Conservation (phyloP, 1,140 invertebrate genomes). For the Sarcophaga peregrina region DNA sequence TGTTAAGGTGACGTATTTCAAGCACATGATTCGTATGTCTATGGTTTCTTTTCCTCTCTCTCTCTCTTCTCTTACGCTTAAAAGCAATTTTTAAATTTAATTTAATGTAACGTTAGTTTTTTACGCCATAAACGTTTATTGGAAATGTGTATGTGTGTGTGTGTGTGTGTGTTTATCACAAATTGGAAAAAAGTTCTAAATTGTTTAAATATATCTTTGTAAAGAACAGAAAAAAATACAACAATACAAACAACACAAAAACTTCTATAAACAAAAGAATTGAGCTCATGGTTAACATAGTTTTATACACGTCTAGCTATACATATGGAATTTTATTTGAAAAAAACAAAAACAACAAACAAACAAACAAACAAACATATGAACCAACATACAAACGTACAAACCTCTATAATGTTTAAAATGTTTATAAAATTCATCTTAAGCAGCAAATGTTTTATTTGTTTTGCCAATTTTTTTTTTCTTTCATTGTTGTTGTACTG, state of each 20-base stretch:
- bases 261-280: constrained; percentile 34
- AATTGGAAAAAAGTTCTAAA: background rate
- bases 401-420: no score
- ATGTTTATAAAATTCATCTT: constrained; percentile 26
- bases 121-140: background rate
- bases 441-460: constrained; percentile 19
- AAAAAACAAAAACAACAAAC: background rate
- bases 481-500: background rate
- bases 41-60: background rate
- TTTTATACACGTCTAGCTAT: constrained; percentile 1
- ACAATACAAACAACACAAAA: background rate
- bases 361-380: no score
- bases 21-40: background rate
- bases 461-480: background rate
- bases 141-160: background rate
- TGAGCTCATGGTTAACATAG: constrained; percentile 39
- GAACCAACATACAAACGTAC: no score
- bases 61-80: no score
- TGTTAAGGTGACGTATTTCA: constrained; percentile 28
- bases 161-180: no score
- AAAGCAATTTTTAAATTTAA: background rate
- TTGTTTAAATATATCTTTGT: constrained; percentile 11
- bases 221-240: no score
- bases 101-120: constrained; percentile 13
- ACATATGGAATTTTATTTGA: constrained; percentile 7